Evolutionary conservation across 2,797 vertebrate genomes (phyloP).

Genomic region (Melanotaenia maccullochi): DNA sequence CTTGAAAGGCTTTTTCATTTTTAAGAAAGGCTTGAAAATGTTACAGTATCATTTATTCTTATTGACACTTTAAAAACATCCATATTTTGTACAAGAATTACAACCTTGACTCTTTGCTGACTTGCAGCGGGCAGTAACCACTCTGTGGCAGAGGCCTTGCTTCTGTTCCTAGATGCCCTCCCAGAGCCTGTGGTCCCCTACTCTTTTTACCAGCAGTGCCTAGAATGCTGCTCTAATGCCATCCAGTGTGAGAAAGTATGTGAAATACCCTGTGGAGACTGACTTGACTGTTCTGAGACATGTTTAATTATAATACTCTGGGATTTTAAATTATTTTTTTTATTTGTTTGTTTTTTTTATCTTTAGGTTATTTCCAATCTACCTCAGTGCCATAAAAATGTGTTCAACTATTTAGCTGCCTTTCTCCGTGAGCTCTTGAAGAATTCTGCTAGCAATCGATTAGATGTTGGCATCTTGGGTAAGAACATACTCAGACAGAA

Average conservation of each 20-base stretch:
- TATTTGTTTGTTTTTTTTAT: slow-evolving; percentile 12
- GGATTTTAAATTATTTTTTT: neutral
- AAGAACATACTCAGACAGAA: slow-evolving; percentile 62
- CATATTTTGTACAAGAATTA: neutral
- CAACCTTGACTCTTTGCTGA: slow-evolving; percentile 66
- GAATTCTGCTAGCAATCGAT: slow-evolving; percentile 88
- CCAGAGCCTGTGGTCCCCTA: slow-evolving; percentile 93
- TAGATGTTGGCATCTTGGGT: slow-evolving; percentile 93
- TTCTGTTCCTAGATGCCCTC: slow-evolving; percentile 95
- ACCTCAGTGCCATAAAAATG: slow-evolving; percentile 92
- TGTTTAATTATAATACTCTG: slow-evolving; percentile 2
- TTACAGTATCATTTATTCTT: too few species aligned
- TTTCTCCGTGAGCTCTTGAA: slow-evolving; percentile 93
- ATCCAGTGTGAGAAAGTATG: slow-evolving; percentile 89
- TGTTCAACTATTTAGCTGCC: slow-evolving; percentile 92
- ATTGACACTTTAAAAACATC: neutral
- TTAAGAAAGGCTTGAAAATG: too few species aligned
- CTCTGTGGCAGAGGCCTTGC: slow-evolving; percentile 93
- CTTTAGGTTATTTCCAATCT: slow-evolving; percentile 87
- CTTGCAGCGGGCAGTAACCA: slow-evolving; percentile 91
- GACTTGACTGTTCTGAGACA: neutral
- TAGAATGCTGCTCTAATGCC: slow-evolving; percentile 79
- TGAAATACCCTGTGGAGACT: neutral
- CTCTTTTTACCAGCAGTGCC: slow-evolving; percentile 84
- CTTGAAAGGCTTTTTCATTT: too few species aligned